Base-by-base conservation (phyloP, 2,113 vertebrate genomes). In the Platanista minor region DNA sequence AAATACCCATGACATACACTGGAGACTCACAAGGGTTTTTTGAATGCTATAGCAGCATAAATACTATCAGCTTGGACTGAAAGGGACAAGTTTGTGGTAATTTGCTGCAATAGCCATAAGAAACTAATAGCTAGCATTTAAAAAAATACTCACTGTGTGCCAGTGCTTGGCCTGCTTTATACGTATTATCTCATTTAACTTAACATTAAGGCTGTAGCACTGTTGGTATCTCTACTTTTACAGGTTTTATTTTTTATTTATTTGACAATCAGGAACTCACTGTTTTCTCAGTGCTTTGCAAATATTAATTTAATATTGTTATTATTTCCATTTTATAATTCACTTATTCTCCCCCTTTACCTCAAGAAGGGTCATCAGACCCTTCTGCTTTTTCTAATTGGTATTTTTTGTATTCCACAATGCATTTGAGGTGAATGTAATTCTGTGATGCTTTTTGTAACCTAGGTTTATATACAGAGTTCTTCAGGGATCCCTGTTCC, bases 401-500 rank as follows among this genome's bases (percentile, higher is more conserved):
- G 36, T 67, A 41, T 43, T 78, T 33, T 41, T 15, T 49, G 72
- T 69, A 8, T 92, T 15, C 49, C 27, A 1, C 21, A n/a, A 61
- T 91, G 11, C 57, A 23, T 52, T 62, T n/a, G 36, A 75, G 5
- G 20, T 41, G 33, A 86, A 43, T 39, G 6, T 97, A 82, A 97
- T 67, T 72, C 59, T 57, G 18, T 84, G 83, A 13, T 95, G 67
- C 10, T 90, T 43, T 84, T 93, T 96, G 64, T 97, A 72, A 97
- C 72, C 90, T 95, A 99, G 99, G 88, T 98, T 99, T 49, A 23
- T 99, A 33, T 98, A 98, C 78, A 98, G 98, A 94, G 98, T 98
- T 91, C 95, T 99, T 36, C 96, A 98, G 94, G 98, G 98, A 98
- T 99, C 99, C 67, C 52, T 96, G 23, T 99, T 94, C 97, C 98